Evolutionary conservation across 2,888 invertebrate genomes (phyloP), one percentile per base, ranked within the genome.

Genomic region (Colletes collaris): DNA sequence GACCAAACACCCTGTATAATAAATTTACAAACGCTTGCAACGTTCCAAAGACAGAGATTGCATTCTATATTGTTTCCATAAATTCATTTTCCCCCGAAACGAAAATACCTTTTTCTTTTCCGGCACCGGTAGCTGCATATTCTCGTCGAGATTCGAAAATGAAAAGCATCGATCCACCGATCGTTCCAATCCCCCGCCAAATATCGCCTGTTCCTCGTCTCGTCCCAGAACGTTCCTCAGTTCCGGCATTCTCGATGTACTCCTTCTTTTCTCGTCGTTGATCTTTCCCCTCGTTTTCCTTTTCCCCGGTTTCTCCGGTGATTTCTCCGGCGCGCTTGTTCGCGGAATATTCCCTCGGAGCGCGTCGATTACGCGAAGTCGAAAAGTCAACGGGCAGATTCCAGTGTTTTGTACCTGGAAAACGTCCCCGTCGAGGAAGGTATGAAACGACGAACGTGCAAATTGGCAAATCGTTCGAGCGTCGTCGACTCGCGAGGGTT

Each of bases 401-500:
- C 79, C 79, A 0, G 79, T 79, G 8, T 79, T 79, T 13, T 68
- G 50, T 16, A 73, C 10, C 79, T 79, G 46, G 3, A 52, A 69
- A 49, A 27, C 4, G 7, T 53, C 19, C 7, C 19, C 13, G 11
- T 16, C 11, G 19, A n/a, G 40, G 13, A 11, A 5, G 50, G 11
- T 6, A 4, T 4, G 6, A 56, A 40, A n/a, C 27, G 44, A 16
- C 19, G 19, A 44, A 19, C 44, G 19, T 10, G 44, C 44, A 11
- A 40, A 3, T 7, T 46, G 3, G 8, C 40, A 40, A 40, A 6
- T 40, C 7, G 7, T 0, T 40, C 7, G 7, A 40, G 7, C 27
- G 27, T 27, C 27, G 27, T 0, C 27, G 27, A 27, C 27, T 27
- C 27, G 27, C 27, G 27, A 27, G 27, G 27, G 27, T 27, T 27